Evolutionary conservation across 2,113 vertebrate species (phyloP).

Genomic region (Mugil cephalus): DNA sequence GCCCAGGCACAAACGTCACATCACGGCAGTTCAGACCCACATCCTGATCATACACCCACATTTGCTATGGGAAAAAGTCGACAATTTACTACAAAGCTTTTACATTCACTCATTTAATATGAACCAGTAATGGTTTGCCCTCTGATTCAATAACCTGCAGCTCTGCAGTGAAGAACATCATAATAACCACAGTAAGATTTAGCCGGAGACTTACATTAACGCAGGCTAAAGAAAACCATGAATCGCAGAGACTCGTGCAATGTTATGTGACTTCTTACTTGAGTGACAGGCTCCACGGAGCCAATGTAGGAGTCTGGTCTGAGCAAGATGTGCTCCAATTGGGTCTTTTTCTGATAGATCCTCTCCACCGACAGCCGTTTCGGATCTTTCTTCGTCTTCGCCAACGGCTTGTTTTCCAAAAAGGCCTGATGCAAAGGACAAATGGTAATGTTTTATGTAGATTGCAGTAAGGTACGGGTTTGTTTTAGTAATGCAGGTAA

Average conservation of each 20-base stretch:
- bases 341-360: constrained; percentile 99
- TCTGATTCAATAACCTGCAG: background rate
- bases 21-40: constrained; percentile 92
- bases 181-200: background rate
- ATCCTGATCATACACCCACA: constrained; percentile 97
- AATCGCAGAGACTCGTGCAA: background rate
- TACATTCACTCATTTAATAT: background rate
- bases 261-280: constrained; percentile 81
- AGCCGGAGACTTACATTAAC: background rate
- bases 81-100: background rate
- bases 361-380: constrained; percentile 92
- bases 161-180: background rate
- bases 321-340: constrained; percentile 98
- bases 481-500: background rate
- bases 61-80: constrained; percentile 85
- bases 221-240: background rate
- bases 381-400: constrained; percentile 86
- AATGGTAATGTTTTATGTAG: background rate
- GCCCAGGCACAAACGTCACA: constrained; percentile 94
- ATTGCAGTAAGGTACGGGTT: background rate
- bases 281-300: constrained; percentile 94
- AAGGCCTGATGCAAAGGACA: constrained; percentile 72
- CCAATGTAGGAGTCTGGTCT: constrained; percentile 97
- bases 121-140: background rate
- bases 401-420: constrained; percentile 84